Percentiles rank a stretch among this genome's conserved stretches.
Conservation (phyloP, 2,888 invertebrate genomes). For the Hofmannophila pseudospretella region DNA sequence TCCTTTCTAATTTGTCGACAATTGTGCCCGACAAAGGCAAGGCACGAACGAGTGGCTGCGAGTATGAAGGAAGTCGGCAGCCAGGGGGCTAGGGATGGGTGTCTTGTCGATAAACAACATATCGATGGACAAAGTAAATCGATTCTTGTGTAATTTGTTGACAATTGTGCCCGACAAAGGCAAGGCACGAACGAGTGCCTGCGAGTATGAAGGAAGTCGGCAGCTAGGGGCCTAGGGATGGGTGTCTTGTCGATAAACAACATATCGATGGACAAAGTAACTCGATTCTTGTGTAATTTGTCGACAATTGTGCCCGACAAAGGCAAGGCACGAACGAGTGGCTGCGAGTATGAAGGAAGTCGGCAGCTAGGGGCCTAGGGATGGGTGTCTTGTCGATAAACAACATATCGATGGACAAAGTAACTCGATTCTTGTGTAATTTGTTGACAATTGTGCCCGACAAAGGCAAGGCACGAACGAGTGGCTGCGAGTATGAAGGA, state of each 20-base stretch:
- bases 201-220: constrained; percentile 77
- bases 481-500: constrained; percentile 76
- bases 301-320: constrained; percentile 77
- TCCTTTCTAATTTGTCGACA: constrained; percentile 78
- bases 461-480: constrained; percentile 75
- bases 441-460: constrained; percentile 78
- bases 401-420: no score
- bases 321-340: constrained; percentile 75
- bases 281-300: constrained; percentile 78
- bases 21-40: constrained; percentile 77
- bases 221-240: constrained; percentile 57
- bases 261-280: no score
- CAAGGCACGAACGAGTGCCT: constrained; percentile 73
- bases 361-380: constrained; percentile 61
- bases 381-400: constrained; percentile 28
- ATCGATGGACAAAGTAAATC: no score
- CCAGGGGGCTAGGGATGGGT: constrained; percentile 50
- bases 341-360: constrained; percentile 77
- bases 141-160: constrained; percentile 78
- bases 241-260: constrained; percentile 22
- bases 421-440: constrained; percentile 78
- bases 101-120: no score
- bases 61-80: constrained; percentile 76
- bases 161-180: constrained; percentile 78
- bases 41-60: constrained; percentile 74